Evolutionary conservation across 2,797 vertebrate genomes (phyloP).

Genomic region (Melanogrammus aeglefinus): DNA sequence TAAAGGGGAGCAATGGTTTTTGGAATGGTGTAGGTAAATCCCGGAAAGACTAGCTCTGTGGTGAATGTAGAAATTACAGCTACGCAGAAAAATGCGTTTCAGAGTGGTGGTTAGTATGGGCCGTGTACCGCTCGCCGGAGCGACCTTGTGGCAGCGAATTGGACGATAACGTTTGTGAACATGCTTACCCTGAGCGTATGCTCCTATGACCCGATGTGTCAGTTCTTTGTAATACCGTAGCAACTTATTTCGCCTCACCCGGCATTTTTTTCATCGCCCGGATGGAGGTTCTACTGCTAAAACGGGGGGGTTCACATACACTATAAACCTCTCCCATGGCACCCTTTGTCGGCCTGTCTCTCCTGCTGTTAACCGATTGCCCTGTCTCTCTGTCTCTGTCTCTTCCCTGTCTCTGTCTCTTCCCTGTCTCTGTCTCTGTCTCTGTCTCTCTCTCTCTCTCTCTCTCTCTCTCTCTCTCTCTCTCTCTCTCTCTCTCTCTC

Average conservation of each 20-base stretch:
- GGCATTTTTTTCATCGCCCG: background rate
- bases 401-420: background rate
- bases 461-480: slow-evolving; percentile 5
- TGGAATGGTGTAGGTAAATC: too few relatives aligned
- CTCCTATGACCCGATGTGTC: background rate
- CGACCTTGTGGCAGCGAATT: too few relatives aligned
- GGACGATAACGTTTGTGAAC: too few relatives aligned
- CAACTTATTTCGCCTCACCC: background rate
- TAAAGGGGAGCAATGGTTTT: too few relatives aligned
- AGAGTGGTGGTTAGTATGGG: too few relatives aligned
- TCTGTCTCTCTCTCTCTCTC: background rate
- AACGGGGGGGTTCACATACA: background rate
- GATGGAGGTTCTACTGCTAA: background rate
- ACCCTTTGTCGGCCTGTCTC: slow-evolving; percentile 1
- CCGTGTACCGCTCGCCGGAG: background rate
- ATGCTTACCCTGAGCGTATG: background rate
- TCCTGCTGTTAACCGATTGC: background rate
- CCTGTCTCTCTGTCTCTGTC: slow-evolving; percentile 3
- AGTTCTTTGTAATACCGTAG: background rate
- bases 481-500: background rate
- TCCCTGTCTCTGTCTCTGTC: background rate
- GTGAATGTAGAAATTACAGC: too few relatives aligned
- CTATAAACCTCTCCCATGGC: background rate
- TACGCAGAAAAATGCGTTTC: too few relatives aligned
- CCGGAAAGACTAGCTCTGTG: too few relatives aligned